Conservation (phyloP, 2,797 vertebrate species). For the Hylomyscus alleni region DNA sequence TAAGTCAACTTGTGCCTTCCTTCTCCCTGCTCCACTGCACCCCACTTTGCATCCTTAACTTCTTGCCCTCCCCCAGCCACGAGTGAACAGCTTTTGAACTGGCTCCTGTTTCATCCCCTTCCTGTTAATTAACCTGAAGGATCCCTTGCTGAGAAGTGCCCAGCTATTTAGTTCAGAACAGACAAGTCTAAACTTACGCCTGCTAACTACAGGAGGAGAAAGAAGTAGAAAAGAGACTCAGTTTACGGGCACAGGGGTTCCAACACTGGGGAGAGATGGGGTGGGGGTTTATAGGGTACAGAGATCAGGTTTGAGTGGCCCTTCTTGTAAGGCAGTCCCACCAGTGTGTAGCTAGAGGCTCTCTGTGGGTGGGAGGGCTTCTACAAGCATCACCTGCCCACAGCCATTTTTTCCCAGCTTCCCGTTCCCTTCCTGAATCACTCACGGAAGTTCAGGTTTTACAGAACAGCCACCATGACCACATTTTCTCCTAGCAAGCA, state of each 20-base stretch:
- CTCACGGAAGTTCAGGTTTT: background rate
- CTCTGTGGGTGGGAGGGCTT: background rate
- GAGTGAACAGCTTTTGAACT: background rate
- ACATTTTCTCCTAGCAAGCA: background rate
- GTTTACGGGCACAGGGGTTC: background rate
- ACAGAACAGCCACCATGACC: background rate
- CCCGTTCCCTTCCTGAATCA: background rate
- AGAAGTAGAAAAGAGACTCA: background rate
- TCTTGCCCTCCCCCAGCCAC: fast-evolving
- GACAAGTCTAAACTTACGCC: slow-evolving; percentile 55
- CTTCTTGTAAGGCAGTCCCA: background rate
- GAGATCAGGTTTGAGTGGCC: background rate
- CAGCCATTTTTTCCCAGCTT: no score
- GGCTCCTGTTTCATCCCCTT: slow-evolving; percentile 48
- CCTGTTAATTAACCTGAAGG: slow-evolving; percentile 51
- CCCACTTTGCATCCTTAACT: background rate
- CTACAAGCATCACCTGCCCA: background rate
- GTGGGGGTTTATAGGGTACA: fast-evolving
- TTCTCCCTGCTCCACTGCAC: fast-evolving
- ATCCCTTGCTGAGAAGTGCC: slow-evolving; percentile 57
- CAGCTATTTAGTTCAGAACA: slow-evolving; percentile 65
- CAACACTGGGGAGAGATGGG: fast-evolving
- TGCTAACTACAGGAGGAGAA: background rate
- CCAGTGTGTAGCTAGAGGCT: background rate
- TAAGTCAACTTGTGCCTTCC: background rate